Percentiles rank a stretch among this genome's conserved stretches.
Conservation (phyloP, 2,797 vertebrate genomes). For the Onychomys arenicola region DNA sequence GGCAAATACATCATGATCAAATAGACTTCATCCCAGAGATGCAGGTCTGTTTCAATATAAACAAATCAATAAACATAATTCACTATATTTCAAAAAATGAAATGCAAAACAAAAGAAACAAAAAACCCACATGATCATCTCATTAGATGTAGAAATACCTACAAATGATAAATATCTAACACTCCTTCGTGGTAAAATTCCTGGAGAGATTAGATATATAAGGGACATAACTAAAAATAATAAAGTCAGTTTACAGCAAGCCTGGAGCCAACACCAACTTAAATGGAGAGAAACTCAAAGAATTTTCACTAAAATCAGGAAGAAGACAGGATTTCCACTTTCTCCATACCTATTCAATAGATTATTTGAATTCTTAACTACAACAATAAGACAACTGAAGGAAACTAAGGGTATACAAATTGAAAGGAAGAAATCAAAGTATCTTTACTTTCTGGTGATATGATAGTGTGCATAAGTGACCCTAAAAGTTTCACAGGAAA, state of each 20-base stretch:
- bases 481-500: background rate
- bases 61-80: background rate
- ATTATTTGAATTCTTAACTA: background rate
- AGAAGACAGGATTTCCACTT: background rate
- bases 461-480: background rate
- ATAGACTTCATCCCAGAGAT: background rate
- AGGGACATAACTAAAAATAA: background rate
- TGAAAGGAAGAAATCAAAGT: background rate
- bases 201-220: background rate
- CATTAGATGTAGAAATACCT: background rate
- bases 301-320: background rate
- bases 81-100: background rate
- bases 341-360: background rate
- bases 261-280: background rate
- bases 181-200: background rate
- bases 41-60: background rate
- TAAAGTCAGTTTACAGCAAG: background rate
- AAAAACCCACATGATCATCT: background rate
- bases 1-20: background rate
- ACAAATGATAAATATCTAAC: background rate
- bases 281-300: background rate
- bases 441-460: background rate
- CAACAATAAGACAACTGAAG: background rate
- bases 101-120: background rate
- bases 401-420: background rate